Evolutionary conservation across 2,113 vertebrate species (phyloP).

Genomic region (crab-eating macaque (Macaca fascicularis)): T2T-MFA8v1.1 NC_088380.1:139428501-139429000

Average conservation of each 20-base stretch:
- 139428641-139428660: too few species aligned
- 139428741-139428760: background rate
- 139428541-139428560: too few species aligned
- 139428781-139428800: constrained; percentile 20
- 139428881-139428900: constrained; percentile 89
- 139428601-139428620: too few species aligned
- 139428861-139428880: constrained; percentile 90
- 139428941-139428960: constrained; percentile 31
- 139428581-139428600: too few species aligned
- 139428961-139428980: background rate
- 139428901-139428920: constrained; percentile 91
- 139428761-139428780: too few species aligned
- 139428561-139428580: too few species aligned
- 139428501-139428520: background rate
- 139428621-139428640: too few species aligned
- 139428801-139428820: background rate
- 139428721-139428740: too few species aligned
- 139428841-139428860: constrained; percentile 59
- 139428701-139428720: too few species aligned
- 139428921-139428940: constrained; percentile 72
- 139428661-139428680: too few species aligned
- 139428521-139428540: too few species aligned
- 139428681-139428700: too few species aligned
- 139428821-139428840: constrained; percentile 19
- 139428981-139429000: constrained; percentile 31